Evolutionary conservation across 2,113 vertebrate species (phyloP).

Genomic region (Trematocara stigmaticum): DNA sequence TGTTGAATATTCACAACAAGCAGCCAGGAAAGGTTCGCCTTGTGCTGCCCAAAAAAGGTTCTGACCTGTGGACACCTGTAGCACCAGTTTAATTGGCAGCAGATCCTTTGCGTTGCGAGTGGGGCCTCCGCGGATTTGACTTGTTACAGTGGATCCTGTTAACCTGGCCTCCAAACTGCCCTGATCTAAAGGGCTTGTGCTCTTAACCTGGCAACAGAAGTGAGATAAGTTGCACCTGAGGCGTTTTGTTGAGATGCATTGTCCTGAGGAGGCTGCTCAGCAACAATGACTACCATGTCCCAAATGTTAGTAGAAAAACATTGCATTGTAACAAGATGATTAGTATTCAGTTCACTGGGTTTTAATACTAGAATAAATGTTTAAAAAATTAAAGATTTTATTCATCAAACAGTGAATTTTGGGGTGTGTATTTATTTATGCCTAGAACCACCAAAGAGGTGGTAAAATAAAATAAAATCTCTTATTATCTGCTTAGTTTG

Average conservation of each 20-base stretch:
- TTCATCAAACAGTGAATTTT: not conserved
- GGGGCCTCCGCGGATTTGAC: not conserved
- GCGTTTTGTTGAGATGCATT: not conserved
- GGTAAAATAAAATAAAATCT: not conserved
- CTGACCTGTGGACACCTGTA: not conserved
- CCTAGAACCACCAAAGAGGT: not conserved
- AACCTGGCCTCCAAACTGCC: not conserved
- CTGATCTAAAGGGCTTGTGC: not conserved
- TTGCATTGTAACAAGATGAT: not conserved
- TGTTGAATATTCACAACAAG: not conserved
- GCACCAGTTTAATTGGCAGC: not conserved
- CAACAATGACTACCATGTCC: not conserved
- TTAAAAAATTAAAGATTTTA: not conserved
- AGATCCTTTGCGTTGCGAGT: not conserved
- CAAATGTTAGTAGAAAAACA: not conserved
- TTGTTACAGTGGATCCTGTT: not conserved
- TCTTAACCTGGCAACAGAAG: not conserved
- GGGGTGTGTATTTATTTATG: not conserved
- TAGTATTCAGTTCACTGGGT: not conserved
- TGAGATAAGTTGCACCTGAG: not conserved
- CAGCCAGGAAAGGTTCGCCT: not conserved
- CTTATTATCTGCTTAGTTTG: not conserved
- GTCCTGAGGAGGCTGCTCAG: not conserved
- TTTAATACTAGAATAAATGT: not conserved
- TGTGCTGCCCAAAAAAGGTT: not conserved